phyloP scores from a whole-genome alignment of 2,797 vertebrate genomes.

The Erethizon dorsatum region DNA sequence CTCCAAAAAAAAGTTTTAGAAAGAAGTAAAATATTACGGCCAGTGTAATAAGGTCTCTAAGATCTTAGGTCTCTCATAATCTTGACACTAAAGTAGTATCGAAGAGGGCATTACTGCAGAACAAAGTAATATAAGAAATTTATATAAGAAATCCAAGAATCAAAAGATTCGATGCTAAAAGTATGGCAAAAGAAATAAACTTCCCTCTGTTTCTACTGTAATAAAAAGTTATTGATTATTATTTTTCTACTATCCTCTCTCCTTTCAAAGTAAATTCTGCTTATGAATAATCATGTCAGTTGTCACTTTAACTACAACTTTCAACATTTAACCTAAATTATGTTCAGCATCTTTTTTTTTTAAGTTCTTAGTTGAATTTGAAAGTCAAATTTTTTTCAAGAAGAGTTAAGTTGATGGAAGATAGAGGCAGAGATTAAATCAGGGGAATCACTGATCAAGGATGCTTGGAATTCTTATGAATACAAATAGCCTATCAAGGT shows the following conservation, averaged over 20 bases:
- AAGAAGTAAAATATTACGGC: background rate
- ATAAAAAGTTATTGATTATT: background rate
- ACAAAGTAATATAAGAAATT: background rate
- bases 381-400: slow-evolving; percentile 82
- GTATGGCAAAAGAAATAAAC: slow-evolving; percentile 18
- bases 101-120: background rate
- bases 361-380: slow-evolving; percentile 82
- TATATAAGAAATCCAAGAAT: slow-evolving; percentile 1
- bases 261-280: slow-evolving; percentile 49
- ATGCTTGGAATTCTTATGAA: slow-evolving; percentile 83
- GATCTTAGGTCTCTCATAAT: background rate
- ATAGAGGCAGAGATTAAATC: slow-evolving; percentile 83
- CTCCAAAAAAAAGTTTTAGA: background rate
- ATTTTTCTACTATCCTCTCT: background rate
- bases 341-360: slow-evolving; percentile 64
- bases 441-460: slow-evolving; percentile 78
- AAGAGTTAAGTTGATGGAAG: slow-evolving; percentile 80
- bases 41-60: slow-evolving; percentile 43
- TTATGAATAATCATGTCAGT: slow-evolving; percentile 70
- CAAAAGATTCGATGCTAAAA: slow-evolving; percentile 46
- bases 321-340: slow-evolving; percentile 79
- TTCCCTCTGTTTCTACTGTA: background rate
- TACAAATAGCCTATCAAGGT: slow-evolving; percentile 86
- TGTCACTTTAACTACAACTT: slow-evolving; percentile 77
- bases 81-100: background rate